Evolutionary conservation across 2,113 vertebrate species (phyloP), one percentile per base, ranked within the genome.

Genomic region (Entomyzon cyanotis): DNA sequence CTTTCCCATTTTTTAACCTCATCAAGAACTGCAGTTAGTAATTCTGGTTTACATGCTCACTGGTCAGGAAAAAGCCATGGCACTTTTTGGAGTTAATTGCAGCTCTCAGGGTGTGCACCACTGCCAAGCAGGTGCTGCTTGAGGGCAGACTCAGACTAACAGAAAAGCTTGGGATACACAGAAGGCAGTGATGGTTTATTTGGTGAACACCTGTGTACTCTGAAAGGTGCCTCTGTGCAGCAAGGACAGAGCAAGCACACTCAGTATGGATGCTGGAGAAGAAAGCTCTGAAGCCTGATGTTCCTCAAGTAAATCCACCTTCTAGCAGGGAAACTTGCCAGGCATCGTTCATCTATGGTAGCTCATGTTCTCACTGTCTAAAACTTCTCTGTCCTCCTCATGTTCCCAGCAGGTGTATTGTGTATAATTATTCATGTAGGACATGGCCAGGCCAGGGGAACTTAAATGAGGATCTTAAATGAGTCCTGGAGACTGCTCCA

Each of bases 21-120:
- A 15, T 39, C 60, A 53, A 1, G 69, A 65, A 1, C 31, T 73
- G 5, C 20, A 68, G 5, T 8, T 53, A 18, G 46, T 49, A 28
- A 60, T 79, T 56, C 47, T 55, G 67, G 25, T 27, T 75, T 59
- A 35, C 33, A 12, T 31, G 23, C 25, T 78, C 39, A 2, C 24
- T 28, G 56, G 7, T 42, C 3, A 24, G 71, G 53, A 14, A 30
- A 0, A 12, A 30, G 16, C 42, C 41, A 7, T 0, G 1, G 18
- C 44, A 11, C 35, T 58, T 39, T 39, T 11, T 53, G 64, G 60
- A 64, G 47, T 63, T 82, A 23, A 67, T 7, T 85, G 56, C 52
- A 31, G 4, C 44, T 35, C 50, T 69, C 17, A 5, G 42, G 53
- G 49, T 33, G 37, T 15, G 62, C n/a, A 17, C 19, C 39, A 3